phyloP scores from a whole-genome alignment of 1,140 invertebrate species.

The Aethina tumida region DNA sequence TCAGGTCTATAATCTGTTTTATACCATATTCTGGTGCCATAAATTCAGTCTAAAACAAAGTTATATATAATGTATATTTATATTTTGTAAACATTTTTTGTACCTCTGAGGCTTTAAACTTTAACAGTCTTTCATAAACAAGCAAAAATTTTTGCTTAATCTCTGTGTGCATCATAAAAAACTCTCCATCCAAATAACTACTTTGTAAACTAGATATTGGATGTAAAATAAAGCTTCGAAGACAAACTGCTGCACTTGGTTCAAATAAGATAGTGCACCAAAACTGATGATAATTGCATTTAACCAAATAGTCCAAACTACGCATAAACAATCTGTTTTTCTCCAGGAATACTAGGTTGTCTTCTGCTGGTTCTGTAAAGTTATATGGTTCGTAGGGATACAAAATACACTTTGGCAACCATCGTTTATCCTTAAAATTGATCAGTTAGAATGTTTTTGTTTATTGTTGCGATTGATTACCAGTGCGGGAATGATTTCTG shows the following conservation, averaged over 20 bases:
- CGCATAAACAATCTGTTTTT: slow-evolving; percentile 23
- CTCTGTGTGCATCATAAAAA: slow-evolving; percentile 18
- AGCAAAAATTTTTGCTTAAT: slow-evolving; percentile 20
- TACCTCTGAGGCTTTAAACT: slow-evolving; percentile 25
- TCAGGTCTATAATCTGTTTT: slow-evolving; percentile 18
- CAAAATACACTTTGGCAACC: slow-evolving; percentile 21
- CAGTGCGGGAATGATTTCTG: slow-evolving; percentile 25
- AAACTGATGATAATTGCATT: slow-evolving; percentile 29
- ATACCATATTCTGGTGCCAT: not conserved
- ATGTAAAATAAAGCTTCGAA: slow-evolving; percentile 24
- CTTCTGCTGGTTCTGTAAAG: slow-evolving; percentile 16
- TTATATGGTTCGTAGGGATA: slow-evolving; percentile 22
- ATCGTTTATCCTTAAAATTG: slow-evolving; percentile 22
- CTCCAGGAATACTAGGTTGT: slow-evolving; percentile 19
- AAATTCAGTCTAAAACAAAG: slow-evolving; percentile 1
- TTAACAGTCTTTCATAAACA: slow-evolving; percentile 23
- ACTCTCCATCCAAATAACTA: slow-evolving; percentile 22
- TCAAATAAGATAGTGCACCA: slow-evolving; percentile 30
- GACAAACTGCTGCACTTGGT: slow-evolving; percentile 14
- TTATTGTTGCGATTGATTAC: slow-evolving; percentile 11
- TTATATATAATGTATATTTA: too few species aligned
- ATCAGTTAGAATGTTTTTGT: not conserved
- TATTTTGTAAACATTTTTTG: slow-evolving; percentile 4
- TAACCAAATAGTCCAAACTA: slow-evolving; percentile 22
- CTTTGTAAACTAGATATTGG: slow-evolving; percentile 20